Evolutionary conservation across 2,888 invertebrate genomes (phyloP), one percentile per base, ranked within the genome.

Genomic region (Hyles lineata): DNA sequence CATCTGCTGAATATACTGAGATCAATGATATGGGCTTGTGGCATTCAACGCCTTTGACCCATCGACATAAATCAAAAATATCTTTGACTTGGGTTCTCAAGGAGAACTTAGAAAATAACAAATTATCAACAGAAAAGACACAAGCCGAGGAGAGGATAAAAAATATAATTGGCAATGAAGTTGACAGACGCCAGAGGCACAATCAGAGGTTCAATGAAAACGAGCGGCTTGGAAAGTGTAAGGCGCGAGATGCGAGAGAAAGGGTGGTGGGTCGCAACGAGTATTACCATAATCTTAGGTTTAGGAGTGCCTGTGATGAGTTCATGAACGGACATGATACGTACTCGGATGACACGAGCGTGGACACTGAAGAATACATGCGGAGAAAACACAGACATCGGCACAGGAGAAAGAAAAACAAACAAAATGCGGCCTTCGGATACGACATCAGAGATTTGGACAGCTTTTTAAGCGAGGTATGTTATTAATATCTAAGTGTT

Each of bases 381-480:
- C 88, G 91, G 77, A 91, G 85, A 77, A 92, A 92, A 77, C 95
- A 95, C 77, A 91, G 91, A 73, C 95, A 95, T 79, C 89, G 93
- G 25, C 95, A 95, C 76, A 87, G 90, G 74, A 89, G 90, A 80
- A 92, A 90, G 90, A 94, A 91, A 84, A 87, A 82, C 74, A 85
- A 82, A 23, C 85, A 86, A 60, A 86, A 78, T 58, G 85, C 85
- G 52, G 93, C 90, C 84, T 97, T 97, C 82, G 97, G 97, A 70
- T 97, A 98, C 82, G 97, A 97, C 79, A 97, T 98, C 70, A 95
- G 96, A 76, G 97, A 98, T 88, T 95, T 98, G 76, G 97, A 97
- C 86, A 96, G 96, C 76, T 97, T 97, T 87, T 94, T 98, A 71
- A 96, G 96, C 8, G 97, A 97, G 95, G 97, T 97, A 85, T 89